These are phyloP conservation scores for Corella eumyota DNA, from an alignment of 23 tunicate genomes.

Conservation along the genomic window DNA sequence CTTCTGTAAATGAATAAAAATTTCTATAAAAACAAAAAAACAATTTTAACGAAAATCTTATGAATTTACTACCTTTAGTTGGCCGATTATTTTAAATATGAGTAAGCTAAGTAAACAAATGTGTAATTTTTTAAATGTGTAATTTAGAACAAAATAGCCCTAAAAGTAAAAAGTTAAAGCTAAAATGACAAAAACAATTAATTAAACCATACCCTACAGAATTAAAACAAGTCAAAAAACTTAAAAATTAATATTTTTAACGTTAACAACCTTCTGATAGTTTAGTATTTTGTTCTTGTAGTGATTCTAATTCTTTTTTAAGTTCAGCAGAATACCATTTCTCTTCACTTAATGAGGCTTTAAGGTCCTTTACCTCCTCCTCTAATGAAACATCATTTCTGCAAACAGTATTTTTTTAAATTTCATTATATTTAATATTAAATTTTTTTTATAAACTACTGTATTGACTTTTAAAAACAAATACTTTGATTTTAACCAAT, in stretches of 20 bases:
- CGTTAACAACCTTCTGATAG: slow-evolving; percentile 28
- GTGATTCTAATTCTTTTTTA: slow-evolving; percentile 51
- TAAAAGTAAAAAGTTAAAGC: background rate
- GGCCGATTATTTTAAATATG: too few species aligned
- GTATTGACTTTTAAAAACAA: background rate
- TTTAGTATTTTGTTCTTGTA: slow-evolving; percentile 17
- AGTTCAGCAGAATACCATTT: slow-evolving; percentile 81
- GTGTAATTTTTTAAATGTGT: too few species aligned
- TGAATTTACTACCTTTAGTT: too few species aligned
- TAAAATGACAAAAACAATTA: background rate
- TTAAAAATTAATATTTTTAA: too few species aligned
- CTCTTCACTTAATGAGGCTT: slow-evolving; percentile 61
- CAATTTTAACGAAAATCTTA: too few species aligned
- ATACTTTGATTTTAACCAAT: background rate
- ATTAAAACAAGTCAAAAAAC: background rate
- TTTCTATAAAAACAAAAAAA: too few species aligned
- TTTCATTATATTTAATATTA: background rate
- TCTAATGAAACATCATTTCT: background rate
- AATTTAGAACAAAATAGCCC: background rate
- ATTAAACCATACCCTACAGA: background rate
- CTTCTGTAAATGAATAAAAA: slow-evolving; percentile 27
- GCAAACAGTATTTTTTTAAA: background rate
- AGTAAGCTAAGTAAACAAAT: too few species aligned
- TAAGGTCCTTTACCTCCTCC: slow-evolving; percentile 41
- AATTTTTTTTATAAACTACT: background rate